Evolutionary conservation across 2,888 invertebrate genomes (phyloP), one percentile per base, ranked within the genome.

Genomic region (Scotopteryx bipunctaria): DNA sequence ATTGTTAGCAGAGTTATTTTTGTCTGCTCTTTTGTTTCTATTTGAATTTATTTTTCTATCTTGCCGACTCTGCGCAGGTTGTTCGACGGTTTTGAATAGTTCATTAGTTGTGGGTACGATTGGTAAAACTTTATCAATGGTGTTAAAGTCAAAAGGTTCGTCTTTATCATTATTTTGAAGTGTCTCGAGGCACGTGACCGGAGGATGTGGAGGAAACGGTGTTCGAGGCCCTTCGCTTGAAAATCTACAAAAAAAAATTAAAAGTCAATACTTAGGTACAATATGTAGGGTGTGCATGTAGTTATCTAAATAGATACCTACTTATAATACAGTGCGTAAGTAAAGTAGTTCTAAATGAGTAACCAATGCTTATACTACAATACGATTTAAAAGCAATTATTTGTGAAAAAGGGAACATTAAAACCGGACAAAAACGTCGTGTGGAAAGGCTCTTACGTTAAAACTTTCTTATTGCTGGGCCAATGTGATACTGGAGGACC

Each of bases 381-480:
- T n/a, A n/a, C n/a, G n/a, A n/a, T n/a, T n/a, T n/a, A n/a, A n/a
- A n/a, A n/a, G n/a, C n/a, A n/a, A n/a, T n/a, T n/a, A n/a, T n/a
- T n/a, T n/a, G n/a, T n/a, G n/a, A n/a, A n/a, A n/a, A n/a, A n/a
- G n/a, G n/a, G n/a, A n/a, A n/a, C n/a, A n/a, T n/a, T n/a, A n/a
- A n/a, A n/a, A n/a, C n/a, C n/a, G n/a, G n/a, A n/a, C n/a, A n/a
- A n/a, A n/a, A n/a, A n/a, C n/a, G n/a, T n/a, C 21, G 21, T 1
- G 21, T 21, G 21, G 21, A n/a, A n/a, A n/a, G 21, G 6, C 21
- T 6, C 45, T 51, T 53, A 61, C 61, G 33, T 38, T 9, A 54
- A 14, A 5, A 51, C 48, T 53, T 50, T 57, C 36, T 47, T 59
- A 29, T 21, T 57, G 15, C 32, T 49, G 9, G 32, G 27, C 19